Percentiles rank a stretch among this genome's conserved stretches.
Conservation (phyloP, 2,888 invertebrate genomes). For the Philaethria dido region DNA sequence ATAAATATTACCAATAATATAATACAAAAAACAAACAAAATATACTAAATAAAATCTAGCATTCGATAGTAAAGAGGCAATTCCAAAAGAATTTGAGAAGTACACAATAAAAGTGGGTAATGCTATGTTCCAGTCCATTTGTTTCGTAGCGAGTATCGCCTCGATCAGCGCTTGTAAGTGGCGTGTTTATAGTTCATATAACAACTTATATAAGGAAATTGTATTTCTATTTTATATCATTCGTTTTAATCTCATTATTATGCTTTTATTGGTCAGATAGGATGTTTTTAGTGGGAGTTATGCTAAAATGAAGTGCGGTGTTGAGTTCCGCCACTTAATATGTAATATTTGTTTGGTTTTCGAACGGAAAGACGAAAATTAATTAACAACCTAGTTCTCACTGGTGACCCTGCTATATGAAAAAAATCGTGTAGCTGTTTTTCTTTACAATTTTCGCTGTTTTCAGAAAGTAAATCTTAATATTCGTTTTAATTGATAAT, state of each 20-base stretch:
- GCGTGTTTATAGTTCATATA: constrained; percentile 30
- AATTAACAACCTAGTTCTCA: no score
- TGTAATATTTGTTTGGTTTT: no score
- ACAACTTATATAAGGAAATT: constrained; percentile 21
- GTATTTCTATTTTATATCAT: constrained; percentile 22
- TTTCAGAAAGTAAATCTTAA: no score
- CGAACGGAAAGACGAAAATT: no score
- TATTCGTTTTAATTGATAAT: no score
- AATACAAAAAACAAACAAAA: constrained; percentile 6
- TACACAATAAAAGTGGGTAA: constrained; percentile 23
- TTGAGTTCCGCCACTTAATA: no score
- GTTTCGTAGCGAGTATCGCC: constrained; percentile 26
- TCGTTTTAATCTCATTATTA: constrained; percentile 15
- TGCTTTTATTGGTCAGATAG: background rate
- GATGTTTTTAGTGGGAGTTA: background rate
- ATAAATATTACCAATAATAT: no score
- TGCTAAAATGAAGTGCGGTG: background rate
- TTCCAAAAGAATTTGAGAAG: constrained; percentile 15
- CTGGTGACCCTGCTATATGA: no score
- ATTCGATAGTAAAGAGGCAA: constrained; percentile 11
- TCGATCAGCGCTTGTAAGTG: constrained; percentile 33
- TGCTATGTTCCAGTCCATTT: constrained; percentile 35
- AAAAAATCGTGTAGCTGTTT: no score
- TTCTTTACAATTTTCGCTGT: no score
- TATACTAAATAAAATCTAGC: constrained; percentile 17